Evolutionary conservation across 53 echinoderm and acorn worm species (phyloP), one percentile per base, ranked within the genome.

Genomic region (Henricia sp.): DNA sequence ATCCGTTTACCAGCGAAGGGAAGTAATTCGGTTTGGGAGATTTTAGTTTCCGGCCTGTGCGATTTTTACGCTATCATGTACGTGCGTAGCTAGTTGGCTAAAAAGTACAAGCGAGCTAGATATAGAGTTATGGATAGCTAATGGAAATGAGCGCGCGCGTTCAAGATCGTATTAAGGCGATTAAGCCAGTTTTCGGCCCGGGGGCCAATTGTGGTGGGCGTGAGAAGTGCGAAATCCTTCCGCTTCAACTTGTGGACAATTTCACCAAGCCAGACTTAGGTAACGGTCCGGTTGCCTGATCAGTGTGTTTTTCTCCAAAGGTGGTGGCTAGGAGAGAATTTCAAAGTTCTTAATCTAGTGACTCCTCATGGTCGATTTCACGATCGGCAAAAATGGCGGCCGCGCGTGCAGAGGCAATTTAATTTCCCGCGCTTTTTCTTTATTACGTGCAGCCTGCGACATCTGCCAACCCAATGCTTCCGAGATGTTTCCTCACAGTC

Each of bases 161-260:
- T 64, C 63, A 62, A 64, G 65, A 64, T 80, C 48, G 63, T 23
- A 63, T 80, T 63, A 80, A 21, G 80, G 64, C 48, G 80, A 80
- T 80, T 37, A 63, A 64, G 80, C 64, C 57, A 80, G 42, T 80
- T 80, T 80, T 80, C 80, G 64, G 63, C 80, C 65, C 64, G 46
- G 64, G 80, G 62, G 80, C n/a, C 64, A 42, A 80, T 80, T 80
- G 64, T 63, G 20, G 27, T 24, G 26, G 77, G 62, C 14, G 63
- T 63, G 20, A 28, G 44, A n/a, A n/a, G n/a, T n/a, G n/a, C n/a
- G n/a, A 37, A 38, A 19, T 43, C 28, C 25, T 70, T 67, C 57
- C 42, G 25, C 76, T 76, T 58, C 76, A 80, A 80, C 80, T 80
- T 80, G 80, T 80, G 64, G 80, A 75, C 37, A 75, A 37, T 53